Base-by-base conservation (phyloP, 2,888 invertebrate genomes). In the Phyllotreta cruciferae region DNA sequence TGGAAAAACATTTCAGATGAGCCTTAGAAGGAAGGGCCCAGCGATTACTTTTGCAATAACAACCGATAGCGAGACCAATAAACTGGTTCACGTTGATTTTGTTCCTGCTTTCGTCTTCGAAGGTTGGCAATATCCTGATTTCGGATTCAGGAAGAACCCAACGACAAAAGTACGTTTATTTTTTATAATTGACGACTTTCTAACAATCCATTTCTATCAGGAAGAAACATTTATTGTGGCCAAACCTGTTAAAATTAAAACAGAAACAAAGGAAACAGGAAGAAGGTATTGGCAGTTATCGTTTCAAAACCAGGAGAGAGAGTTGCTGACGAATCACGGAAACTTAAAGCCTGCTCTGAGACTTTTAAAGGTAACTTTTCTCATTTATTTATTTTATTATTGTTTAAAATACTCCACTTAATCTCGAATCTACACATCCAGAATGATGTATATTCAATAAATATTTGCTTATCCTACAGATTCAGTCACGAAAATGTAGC, bases 281-380 rank as follows among this genome's bases (percentile, higher is more conserved):
- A 24, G 2, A 4, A 49, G 47, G 35, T 64, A 61, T 44, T 64
- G 64, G 64, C 56, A 54, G 24, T 9, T 64, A 38, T 56, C 60
- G 6, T 64, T 64, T n/a, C 64, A 64, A 34, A 39, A 9, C 24
- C 64, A 64, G 37, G 64, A 64, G 37, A 60, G 64, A 38, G 6
- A 39, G 4, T 34, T 64, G 9, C 44, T 64, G 7, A 13, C 37
- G 6, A 45, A 37, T 14, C 56, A 56, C n/a, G 53, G 47, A 35
- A 56, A 24, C 5, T 38, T 64, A n/a, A 64, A 64, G 39, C 64
- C 64, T 53, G 60, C 53, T 35, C 39, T 64, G 41, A 52, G 52
- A 36, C 11, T 64, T 13, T 39, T 64, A 35, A 64, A 64, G 55
- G 64, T 64, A 24, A 24, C 4, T 24, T 24, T 3, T 4, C 24